Evolutionary conservation across 1,140 invertebrate genomes (phyloP).

Genomic region (Nasonia longicornis): DNA sequence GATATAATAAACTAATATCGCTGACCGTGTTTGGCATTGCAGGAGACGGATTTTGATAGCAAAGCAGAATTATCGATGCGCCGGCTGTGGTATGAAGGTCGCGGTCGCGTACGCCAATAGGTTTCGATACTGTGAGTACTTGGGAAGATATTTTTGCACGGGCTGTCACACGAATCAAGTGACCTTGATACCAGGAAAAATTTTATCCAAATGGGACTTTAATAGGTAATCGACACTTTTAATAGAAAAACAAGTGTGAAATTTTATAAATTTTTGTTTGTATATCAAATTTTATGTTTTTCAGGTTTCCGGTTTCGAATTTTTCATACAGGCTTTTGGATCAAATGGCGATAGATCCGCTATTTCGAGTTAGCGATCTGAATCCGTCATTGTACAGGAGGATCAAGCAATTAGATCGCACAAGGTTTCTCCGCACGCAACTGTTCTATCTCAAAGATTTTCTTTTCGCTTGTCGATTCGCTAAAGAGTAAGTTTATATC

Average conservation of each 20-base stretch:
- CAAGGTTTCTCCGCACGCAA: slow-evolving; percentile 74
- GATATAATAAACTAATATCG: not conserved
- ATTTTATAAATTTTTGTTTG: not conserved
- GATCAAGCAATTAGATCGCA: slow-evolving; percentile 73
- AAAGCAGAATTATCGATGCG: slow-evolving; percentile 87
- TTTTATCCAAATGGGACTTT: slow-evolving; percentile 73
- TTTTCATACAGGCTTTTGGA: slow-evolving; percentile 84
- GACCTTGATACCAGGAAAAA: slow-evolving; percentile 81
- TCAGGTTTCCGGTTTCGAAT: slow-evolving; percentile 82
- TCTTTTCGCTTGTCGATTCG: slow-evolving; percentile 75
- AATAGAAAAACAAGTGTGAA: not conserved
- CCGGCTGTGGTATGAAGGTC: slow-evolving; percentile 88
- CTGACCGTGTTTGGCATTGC: slow-evolving; percentile 50
- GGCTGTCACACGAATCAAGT: slow-evolving; percentile 86
- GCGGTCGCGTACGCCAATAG: slow-evolving; percentile 78
- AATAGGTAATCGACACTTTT: slow-evolving; percentile 64
- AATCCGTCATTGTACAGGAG: slow-evolving; percentile 78
- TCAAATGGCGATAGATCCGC: slow-evolving; percentile 82
- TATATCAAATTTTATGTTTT: slow-evolving; percentile 49
- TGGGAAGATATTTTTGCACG: slow-evolving; percentile 90
- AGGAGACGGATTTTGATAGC: slow-evolving; percentile 76
- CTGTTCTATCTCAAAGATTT: slow-evolving; percentile 79
- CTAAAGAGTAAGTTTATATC: slow-evolving; percentile 67
- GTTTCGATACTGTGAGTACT: slow-evolving; percentile 87
- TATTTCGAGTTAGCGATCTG: slow-evolving; percentile 82